phyloP scores from a whole-genome alignment of 2,797 vertebrate genomes.

The Micrastur ruficollis region DNA sequence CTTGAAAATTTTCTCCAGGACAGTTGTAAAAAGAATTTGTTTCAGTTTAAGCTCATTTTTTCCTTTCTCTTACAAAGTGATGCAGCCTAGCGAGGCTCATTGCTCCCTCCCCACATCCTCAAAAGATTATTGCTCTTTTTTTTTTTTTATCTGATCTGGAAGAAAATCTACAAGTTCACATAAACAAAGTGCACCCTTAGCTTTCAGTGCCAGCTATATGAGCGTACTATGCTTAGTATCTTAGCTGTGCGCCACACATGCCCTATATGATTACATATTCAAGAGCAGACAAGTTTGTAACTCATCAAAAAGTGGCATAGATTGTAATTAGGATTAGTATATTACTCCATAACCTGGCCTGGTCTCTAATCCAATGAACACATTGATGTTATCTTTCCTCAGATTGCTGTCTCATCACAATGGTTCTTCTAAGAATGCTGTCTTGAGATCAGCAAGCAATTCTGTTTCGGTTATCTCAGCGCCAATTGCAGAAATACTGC shows the following conservation, averaged over 20 bases:
- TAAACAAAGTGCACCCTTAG: background rate
- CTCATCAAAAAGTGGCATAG: background rate
- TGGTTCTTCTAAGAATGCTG: background rate
- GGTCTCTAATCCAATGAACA: background rate
- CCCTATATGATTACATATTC: background rate
- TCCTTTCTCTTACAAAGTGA: slow-evolving; percentile 46
- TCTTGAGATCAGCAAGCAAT: background rate
- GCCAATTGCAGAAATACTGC: background rate
- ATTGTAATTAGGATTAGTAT: background rate
- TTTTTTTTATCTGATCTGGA: slow-evolving; percentile 42
- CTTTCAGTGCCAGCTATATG: background rate
- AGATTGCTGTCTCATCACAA: background rate
- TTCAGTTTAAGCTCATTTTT: slow-evolving; percentile 56
- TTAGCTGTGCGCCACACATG: background rate
- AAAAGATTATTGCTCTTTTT: slow-evolving; percentile 15
- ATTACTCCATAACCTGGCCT: background rate
- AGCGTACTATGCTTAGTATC: background rate
- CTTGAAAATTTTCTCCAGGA: slow-evolving; percentile 25
- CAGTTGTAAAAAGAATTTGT: slow-evolving; percentile 58
- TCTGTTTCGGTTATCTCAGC: background rate
- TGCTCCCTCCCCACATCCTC: background rate
- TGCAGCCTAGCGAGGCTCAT: background rate
- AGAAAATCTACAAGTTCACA: slow-evolving; percentile 40
- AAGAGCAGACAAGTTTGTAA: background rate
- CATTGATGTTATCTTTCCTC: background rate